Evolutionary conservation across 2,113 vertebrate genomes (phyloP).

Genomic region (Leptodactylus fuscus): DNA sequence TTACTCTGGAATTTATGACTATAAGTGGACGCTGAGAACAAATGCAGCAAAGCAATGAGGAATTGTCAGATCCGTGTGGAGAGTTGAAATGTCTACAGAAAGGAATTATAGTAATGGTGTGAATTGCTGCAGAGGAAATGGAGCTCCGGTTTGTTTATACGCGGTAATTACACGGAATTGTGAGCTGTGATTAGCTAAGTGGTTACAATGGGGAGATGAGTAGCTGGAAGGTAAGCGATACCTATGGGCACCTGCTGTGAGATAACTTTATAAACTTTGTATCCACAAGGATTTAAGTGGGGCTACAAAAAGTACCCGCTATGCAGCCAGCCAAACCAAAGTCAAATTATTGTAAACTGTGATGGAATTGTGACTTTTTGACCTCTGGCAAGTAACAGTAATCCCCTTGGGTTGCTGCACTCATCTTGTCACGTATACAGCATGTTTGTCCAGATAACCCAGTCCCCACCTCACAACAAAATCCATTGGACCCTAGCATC

Average conservation of each 20-base stretch:
- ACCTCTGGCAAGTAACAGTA: no score
- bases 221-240: neutral
- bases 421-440: no score
- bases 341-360: neutral
- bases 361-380: no score
- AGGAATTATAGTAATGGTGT: neutral
- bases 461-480: no score
- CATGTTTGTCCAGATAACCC: no score
- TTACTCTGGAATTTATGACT: neutral
- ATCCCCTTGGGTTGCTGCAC: no score
- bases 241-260: neutral
- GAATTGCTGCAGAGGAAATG: neutral
- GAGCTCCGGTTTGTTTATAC: neutral
- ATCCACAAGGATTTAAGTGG: neutral
- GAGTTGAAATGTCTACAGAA: neutral
- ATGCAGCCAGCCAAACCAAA: neutral
- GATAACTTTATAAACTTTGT: neutral
- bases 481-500: no score
- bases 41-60: neutral
- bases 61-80: neutral
- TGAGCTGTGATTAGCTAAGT: slow-evolving; percentile 12
- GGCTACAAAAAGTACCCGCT: neutral
- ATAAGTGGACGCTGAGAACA: neutral
- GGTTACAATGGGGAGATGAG: neutral
- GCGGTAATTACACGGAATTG: neutral